Base-by-base conservation (phyloP, 2,888 invertebrate species). In the Linnaemya vulpina region DNA sequence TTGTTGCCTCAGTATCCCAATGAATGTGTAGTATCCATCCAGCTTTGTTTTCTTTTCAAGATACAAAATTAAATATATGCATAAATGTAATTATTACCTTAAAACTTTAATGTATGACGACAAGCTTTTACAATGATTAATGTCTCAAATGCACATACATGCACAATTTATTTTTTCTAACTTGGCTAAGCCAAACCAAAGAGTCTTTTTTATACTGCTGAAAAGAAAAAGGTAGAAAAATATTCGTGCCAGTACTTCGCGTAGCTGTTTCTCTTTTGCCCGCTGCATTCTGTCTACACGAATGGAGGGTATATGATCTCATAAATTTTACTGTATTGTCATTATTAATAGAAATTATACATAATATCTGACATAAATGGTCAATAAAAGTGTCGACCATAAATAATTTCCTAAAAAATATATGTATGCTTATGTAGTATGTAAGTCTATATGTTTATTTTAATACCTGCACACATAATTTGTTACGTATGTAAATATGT, bases 271-370 rank as follows among this genome's bases (percentile, higher is more conserved):
- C 22, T 35, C 9, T 62, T n/a, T 60, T 53, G 77, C 60, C 60
- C 67, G 62, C 22, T 73, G 40, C 43, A 71, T 17, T 63, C 74
- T 70, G 38, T 55, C 38, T 63, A 40, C 67, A 80, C 62, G 30
- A 40, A 49, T 70, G 53, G 46, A 53, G 65, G 58, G 63, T 77
- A 79, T 80, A 82, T 79, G 74, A 83, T 78, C 83, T 83, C 86
- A 86, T 86, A 80, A 83, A 84, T 87, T 75, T 78, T 58, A 73
- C 49, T 68, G 75, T 73, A 86, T 85, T 85, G 85, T 82, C 85
- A 85, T 88, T 87, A 88, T 88, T 88, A 88, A 87, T 86, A 86
- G 83, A 87, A 87, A 87, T 87, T 87, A 86, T 87, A 84, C 86
- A 86, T 68, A 82, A 83, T 76, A 82, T 79, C 82, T 86, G 87